Conservation (phyloP, 2,888 invertebrate genomes). For the Macrosiphum euphorbiae region DNA sequence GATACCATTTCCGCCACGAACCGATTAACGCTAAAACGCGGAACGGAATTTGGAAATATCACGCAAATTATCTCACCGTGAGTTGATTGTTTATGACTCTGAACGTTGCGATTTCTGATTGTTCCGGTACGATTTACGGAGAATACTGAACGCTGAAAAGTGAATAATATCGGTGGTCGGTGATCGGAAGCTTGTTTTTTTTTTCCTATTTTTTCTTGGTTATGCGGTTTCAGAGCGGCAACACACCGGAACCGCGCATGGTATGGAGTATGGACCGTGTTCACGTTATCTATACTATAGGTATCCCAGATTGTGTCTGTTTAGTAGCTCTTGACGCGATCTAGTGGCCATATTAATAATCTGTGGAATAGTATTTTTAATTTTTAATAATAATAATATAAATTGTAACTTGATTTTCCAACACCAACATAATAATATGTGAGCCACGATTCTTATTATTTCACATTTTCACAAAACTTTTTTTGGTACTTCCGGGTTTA, state of each 20-base stretch:
- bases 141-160: background rate
- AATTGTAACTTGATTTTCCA: too few relatives aligned
- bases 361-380: background rate
- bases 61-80: background rate
- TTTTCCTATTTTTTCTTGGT: conserved; percentile 33
- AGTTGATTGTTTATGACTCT: background rate
- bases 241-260: background rate
- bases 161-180: background rate
- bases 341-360: background rate
- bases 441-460: too few relatives aligned
- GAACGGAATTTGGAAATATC: background rate
- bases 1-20: background rate
- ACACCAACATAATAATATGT: too few relatives aligned
- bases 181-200: background rate
- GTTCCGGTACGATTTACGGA: background rate
- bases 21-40: background rate
- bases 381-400: too few relatives aligned
- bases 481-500: too few relatives aligned
- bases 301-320: background rate
- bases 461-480: too few relatives aligned
- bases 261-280: background rate
- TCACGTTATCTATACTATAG: background rate
- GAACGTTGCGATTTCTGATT: background rate
- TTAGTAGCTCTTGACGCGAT: background rate
- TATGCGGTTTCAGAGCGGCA: conserved; percentile 58